These are phyloP conservation scores for Trachelipus rathkii DNA, from an alignment of 1,140 invertebrate genomes.

Conservation along the genomic window DNA sequence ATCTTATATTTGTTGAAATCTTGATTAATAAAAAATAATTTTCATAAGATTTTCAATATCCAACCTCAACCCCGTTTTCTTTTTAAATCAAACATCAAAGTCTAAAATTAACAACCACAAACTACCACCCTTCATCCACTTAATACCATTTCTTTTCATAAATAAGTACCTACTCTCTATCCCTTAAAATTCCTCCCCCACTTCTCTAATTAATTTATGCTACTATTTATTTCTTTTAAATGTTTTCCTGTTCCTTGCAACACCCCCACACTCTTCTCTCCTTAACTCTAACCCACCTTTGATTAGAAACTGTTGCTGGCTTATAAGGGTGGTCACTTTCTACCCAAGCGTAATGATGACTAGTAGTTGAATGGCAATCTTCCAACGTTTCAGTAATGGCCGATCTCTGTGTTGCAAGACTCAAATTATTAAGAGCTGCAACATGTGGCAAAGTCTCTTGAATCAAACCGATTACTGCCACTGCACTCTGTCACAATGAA, in stretches of 20 bases:
- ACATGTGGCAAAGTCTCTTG: constrained; percentile 87
- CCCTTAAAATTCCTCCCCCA: too few species aligned
- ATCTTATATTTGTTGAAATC: too few species aligned
- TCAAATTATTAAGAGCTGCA: constrained; percentile 68
- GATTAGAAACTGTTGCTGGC: constrained; percentile 78
- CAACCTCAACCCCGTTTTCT: too few species aligned
- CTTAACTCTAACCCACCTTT: constrained; percentile 57
- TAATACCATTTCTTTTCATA: too few species aligned
- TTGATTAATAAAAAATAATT: too few species aligned
- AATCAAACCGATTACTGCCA: constrained; percentile 83
- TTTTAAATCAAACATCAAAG: too few species aligned
- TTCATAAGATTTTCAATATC: too few species aligned
- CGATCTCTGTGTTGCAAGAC: constrained; percentile 42
- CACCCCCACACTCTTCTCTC: not conserved
- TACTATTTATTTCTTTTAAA: not conserved
- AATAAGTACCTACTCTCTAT: too few species aligned
- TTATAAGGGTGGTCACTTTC: constrained; percentile 97
- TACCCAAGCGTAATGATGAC: constrained; percentile 76
- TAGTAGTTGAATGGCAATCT: constrained; percentile 41
- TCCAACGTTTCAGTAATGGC: constrained; percentile 47
- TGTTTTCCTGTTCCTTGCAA: not conserved
- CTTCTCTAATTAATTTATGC: not conserved
- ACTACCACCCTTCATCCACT: too few species aligned
- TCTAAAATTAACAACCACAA: too few species aligned
- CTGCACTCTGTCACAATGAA: constrained; percentile 62